These are phyloP conservation scores for Alca torda DNA, from an alignment of 2,797 vertebrate species.

Conservation along the genomic window DNA sequence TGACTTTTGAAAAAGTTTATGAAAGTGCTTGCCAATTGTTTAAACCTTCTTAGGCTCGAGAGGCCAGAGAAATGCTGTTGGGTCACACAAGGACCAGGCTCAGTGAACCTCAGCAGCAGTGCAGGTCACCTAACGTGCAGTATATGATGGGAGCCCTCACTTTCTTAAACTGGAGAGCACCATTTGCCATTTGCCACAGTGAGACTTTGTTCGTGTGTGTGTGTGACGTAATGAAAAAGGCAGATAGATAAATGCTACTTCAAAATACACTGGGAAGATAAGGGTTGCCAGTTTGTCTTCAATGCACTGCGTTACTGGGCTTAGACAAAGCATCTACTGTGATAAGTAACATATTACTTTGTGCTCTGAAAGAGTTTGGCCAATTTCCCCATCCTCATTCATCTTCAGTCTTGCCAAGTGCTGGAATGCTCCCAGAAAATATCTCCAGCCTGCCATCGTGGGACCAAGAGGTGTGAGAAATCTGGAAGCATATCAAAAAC, in stretches of 20 bases:
- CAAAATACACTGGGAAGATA: constrained; percentile 17
- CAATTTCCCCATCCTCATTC: constrained; percentile 47
- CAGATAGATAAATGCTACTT: not conserved
- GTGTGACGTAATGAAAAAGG: not conserved
- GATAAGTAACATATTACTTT: constrained; percentile 32
- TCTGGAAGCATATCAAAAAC: constrained; percentile 40
- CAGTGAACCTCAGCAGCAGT: not conserved
- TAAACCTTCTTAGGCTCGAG: not conserved
- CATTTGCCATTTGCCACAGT: not conserved
- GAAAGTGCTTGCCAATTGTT: not conserved
- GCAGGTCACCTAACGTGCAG: not conserved
- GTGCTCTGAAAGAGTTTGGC: constrained; percentile 35
- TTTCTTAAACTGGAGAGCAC: not conserved
- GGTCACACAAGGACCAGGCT: not conserved
- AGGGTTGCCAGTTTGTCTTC: constrained; percentile 41
- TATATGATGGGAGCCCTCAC: not conserved
- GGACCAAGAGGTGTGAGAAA: constrained; percentile 43
- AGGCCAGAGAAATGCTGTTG: not conserved
- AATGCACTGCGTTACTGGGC: not conserved
- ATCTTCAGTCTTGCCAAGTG: constrained; percentile 47
- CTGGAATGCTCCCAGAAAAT: constrained; percentile 58
- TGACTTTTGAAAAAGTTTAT: not conserved
- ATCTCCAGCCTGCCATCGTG: constrained; percentile 33
- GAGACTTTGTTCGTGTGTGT: not conserved
- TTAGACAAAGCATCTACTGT: constrained; percentile 48